Evolutionary conservation across 1,140 invertebrate species (phyloP).

Genomic region (Mycetomoellerius zeteki): DNA sequence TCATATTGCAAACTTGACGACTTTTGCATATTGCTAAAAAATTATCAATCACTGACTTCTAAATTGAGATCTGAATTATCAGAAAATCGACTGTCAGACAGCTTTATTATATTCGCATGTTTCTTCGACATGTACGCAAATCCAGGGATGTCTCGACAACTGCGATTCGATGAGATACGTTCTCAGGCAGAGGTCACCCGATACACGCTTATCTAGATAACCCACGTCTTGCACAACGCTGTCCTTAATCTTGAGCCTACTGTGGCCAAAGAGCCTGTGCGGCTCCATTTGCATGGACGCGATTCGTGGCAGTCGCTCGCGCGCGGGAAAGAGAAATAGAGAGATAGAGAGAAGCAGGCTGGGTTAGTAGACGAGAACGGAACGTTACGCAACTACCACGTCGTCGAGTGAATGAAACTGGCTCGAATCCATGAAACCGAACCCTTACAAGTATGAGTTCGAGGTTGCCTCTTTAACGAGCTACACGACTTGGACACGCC

Average conservation of each 20-base stretch:
- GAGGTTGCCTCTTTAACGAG: conserved; percentile 5
- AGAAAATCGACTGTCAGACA: background rate
- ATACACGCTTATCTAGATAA: conserved; percentile 66
- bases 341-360: conserved; percentile 57
- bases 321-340: conserved; percentile 38
- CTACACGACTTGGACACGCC: background rate
- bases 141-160: background rate
- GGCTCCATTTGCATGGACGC: conserved; percentile 69
- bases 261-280: conserved; percentile 46
- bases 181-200: conserved; percentile 50
- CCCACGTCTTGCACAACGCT: conserved; percentile 62
- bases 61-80: background rate
- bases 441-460: conserved; percentile 57
- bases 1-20: background rate
- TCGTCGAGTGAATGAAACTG: conserved; percentile 77
- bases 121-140: background rate
- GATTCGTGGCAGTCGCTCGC: conserved; percentile 52
- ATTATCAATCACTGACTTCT: background rate
- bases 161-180: conserved; percentile 22
- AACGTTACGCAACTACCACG: conserved; percentile 63
- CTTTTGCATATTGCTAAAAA: background rate
- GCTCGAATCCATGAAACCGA: conserved; percentile 69
- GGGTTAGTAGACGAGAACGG: conserved; percentile 59
- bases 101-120: background rate
- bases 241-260: conserved; percentile 75